Percentiles rank a stretch among this genome's conserved stretches.
Evolutionary conservation across 2,797 vertebrate species (phyloP).

Genomic region (Anisognathus igniventris): DNA sequence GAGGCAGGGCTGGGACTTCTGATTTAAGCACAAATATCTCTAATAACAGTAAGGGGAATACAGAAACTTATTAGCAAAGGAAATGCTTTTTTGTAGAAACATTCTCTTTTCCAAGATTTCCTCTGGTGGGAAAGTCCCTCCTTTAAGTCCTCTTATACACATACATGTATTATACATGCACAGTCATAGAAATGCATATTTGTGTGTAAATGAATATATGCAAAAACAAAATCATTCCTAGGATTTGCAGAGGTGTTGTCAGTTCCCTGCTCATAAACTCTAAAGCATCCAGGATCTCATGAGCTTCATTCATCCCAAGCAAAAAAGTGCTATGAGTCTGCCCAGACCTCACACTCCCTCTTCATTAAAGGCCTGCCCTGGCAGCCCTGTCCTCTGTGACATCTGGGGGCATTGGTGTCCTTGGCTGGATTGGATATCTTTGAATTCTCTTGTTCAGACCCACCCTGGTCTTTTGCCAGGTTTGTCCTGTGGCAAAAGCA

Average conservation of each 20-base stretch:
- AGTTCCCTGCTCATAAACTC: neutral
- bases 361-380: neutral
- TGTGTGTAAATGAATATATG: neutral
- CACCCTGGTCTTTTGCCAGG: neutral
- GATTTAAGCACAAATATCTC: slow-evolving; percentile 34
- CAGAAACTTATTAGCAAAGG: slow-evolving; percentile 17
- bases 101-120: slow-evolving; percentile 30
- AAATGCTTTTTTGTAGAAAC: neutral
- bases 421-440: neutral
- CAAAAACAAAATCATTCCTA: neutral
- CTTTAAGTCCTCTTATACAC: neutral
- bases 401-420: neutral
- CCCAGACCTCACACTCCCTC: neutral
- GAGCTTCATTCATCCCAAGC: neutral
- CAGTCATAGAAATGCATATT: neutral
- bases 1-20: neutral
- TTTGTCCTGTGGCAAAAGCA: neutral
- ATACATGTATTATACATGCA: neutral
- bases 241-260: neutral
- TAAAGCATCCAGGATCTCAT: neutral
- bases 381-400: slow-evolving; percentile 2
- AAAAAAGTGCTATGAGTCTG: neutral
- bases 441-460: neutral
- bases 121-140: neutral
- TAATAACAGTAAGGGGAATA: neutral